Percentiles rank a stretch among this genome's conserved stretches.
These are phyloP conservation scores for Acleris sparsana DNA, from an alignment of 2,888 invertebrate species.

Conservation along the genomic window DNA sequence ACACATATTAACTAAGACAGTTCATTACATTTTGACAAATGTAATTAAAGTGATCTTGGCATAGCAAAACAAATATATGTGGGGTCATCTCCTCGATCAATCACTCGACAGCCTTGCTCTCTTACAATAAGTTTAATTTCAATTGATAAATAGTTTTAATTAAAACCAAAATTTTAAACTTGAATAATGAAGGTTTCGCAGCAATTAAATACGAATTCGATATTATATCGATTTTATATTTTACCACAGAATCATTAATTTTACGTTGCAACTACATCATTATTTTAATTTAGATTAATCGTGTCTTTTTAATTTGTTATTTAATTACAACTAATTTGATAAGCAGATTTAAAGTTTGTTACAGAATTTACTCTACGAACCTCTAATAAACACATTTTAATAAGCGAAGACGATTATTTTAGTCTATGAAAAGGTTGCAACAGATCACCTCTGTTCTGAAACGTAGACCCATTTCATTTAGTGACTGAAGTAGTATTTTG, in stretches of 20 bases:
- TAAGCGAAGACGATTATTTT: too few species aligned
- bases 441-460: too few species aligned
- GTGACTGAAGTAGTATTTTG: too few species aligned
- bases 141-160: slow-evolving; percentile 39
- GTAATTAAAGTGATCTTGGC: slow-evolving; percentile 70
- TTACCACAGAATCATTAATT: slow-evolving; percentile 1
- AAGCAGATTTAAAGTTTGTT: too few species aligned
- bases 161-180: slow-evolving; percentile 46
- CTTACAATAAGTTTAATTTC: slow-evolving; percentile 42
- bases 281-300: not conserved
- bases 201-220: slow-evolving; percentile 12
- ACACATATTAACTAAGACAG: slow-evolving; percentile 41
- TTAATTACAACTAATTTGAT: too few species aligned
- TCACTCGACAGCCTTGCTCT: slow-evolving; percentile 62
- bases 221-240: slow-evolving; percentile 6
- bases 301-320: too few species aligned
- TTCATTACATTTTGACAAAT: slow-evolving; percentile 44
- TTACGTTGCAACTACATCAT: not conserved
- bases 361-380: too few species aligned
- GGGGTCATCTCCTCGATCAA: slow-evolving; percentile 70
- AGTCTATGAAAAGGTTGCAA: too few species aligned
- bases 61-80: slow-evolving; percentile 60
- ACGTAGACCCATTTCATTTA: too few species aligned
- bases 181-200: slow-evolving; percentile 22
- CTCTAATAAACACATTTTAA: too few species aligned